phyloP scores from a whole-genome alignment of 2,113 vertebrate species.

The Brachypteracias leptosomus region DNA sequence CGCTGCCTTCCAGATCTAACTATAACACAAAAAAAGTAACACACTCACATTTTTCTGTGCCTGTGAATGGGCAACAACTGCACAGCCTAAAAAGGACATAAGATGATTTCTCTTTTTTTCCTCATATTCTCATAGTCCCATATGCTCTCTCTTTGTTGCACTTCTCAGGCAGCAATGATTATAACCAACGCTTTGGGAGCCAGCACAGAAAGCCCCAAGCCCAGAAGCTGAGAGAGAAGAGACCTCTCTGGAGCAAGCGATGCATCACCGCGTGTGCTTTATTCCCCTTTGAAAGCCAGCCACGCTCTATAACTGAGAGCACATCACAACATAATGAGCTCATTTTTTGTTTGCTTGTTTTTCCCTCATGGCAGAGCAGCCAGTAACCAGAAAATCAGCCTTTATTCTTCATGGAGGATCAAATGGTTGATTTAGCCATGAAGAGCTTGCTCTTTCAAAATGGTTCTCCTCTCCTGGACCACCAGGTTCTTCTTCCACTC shows the following conservation, averaged over 20 bases:
- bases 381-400: not conserved
- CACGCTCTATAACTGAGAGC: not conserved
- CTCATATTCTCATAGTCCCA: not conserved
- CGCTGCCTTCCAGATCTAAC: not conserved
- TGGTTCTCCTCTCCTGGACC: accelerated
- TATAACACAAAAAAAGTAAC: accelerated
- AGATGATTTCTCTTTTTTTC: too few species aligned
- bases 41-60: accelerated
- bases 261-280: not conserved
- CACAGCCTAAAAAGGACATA: not conserved
- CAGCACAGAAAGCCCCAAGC: not conserved
- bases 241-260: not conserved
- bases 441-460: not conserved
- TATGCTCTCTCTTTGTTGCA: not conserved
- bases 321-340: slow-evolving; percentile 21
- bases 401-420: not conserved
- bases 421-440: not conserved
- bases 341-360: not conserved
- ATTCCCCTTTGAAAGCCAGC: not conserved
- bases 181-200: not conserved
- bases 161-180: not conserved
- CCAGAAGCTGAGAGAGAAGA: not conserved
- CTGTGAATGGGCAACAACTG: accelerated
- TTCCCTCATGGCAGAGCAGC: slow-evolving; percentile 7
- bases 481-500: accelerated